phyloP scores from a whole-genome alignment of 2,113 vertebrate genomes.

The Tragulus kanchil region DNA sequence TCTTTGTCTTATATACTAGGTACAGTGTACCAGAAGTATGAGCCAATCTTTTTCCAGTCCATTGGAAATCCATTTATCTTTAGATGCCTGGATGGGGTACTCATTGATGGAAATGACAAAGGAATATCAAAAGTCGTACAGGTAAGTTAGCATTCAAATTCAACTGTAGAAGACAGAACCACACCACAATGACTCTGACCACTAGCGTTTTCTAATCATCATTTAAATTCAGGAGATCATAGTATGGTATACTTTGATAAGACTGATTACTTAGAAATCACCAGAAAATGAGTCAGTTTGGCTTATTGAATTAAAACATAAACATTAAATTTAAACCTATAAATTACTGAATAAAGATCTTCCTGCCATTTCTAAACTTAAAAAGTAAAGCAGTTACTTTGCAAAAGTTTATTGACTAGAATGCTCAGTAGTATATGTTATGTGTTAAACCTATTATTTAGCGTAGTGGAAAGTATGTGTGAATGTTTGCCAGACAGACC shows the following conservation, averaged over 20 bases:
- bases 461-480: neutral
- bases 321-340: neutral
- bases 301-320: constrained; percentile 25
- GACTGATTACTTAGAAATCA: constrained; percentile 18
- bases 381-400: constrained; percentile 17
- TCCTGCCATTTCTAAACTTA: constrained; percentile 5
- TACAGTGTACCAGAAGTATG: constrained; percentile 94
- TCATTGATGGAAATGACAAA: constrained; percentile 97
- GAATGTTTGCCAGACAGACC: neutral
- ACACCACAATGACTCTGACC: neutral
- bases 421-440: neutral
- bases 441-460: constrained; percentile 29
- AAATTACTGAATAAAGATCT: neutral
- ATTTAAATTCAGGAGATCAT: constrained; percentile 1
- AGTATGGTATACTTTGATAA: neutral
- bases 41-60: constrained; percentile 97
- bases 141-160: constrained; percentile 84
- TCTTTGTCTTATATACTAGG: constrained; percentile 85
- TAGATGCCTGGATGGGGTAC: constrained; percentile 94
- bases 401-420: neutral
- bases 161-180: neutral
- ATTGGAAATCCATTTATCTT: constrained; percentile 97
- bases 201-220: neutral
- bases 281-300: constrained; percentile 21
- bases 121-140: constrained; percentile 94